Conservation (phyloP, 2,797 vertebrate genomes). For the Hydrophis major region DNA sequence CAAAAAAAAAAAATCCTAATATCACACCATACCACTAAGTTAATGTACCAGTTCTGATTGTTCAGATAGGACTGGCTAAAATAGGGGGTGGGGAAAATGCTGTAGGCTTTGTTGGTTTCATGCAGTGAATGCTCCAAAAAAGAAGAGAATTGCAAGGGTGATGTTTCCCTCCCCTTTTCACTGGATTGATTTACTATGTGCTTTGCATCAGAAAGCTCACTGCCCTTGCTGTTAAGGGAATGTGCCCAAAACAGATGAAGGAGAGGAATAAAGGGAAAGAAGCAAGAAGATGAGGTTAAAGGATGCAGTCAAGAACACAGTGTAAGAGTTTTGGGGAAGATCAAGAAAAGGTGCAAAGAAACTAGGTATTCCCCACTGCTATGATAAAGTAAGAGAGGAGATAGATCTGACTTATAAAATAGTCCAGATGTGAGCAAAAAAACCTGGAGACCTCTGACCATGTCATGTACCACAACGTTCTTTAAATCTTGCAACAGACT, state of each 20-base stretch:
- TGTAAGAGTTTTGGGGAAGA: background rate
- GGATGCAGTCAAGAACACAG: too few relatives aligned
- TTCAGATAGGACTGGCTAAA: background rate
- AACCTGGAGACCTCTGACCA: background rate
- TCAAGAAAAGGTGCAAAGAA: background rate
- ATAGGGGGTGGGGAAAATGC: background rate
- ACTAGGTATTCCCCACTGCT: background rate
- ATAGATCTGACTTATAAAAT: background rate
- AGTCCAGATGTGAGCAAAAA: background rate
- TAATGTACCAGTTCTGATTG: background rate
- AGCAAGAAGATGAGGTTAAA: background rate
- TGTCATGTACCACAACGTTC: too few relatives aligned
- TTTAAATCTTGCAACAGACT: background rate
- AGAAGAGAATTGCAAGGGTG: background rate
- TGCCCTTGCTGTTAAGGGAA: background rate
- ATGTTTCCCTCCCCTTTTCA: background rate
- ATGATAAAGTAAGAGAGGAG: background rate
- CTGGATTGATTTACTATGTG: background rate
- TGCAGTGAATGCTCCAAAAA: background rate
- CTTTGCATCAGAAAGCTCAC: background rate
- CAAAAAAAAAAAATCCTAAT: accelerated
- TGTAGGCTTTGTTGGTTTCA: background rate
- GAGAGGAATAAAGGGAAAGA: background rate
- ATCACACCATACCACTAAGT: background rate
- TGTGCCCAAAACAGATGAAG: background rate